Conservation (phyloP, 2,113 vertebrate genomes). For the Chrysemys picta region DNA sequence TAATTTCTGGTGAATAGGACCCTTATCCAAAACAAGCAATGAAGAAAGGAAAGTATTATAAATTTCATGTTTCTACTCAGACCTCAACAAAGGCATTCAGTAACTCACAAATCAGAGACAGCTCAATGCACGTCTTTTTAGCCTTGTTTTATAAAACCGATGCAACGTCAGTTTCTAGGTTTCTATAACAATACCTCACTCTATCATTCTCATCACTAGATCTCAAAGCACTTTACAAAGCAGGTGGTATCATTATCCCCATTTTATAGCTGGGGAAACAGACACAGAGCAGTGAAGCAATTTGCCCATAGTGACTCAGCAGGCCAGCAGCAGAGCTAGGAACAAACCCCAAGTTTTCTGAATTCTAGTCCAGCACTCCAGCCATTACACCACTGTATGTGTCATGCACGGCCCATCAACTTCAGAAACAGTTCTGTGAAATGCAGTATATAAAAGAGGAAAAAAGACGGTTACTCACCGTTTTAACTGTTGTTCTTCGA, state of each 20-base stretch:
- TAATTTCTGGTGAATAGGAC: background rate
- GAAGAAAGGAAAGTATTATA: background rate
- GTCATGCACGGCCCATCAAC: background rate
- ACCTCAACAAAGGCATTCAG: background rate
- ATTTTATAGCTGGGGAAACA: background rate
- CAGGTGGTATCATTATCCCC: background rate
- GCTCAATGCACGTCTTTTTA: background rate
- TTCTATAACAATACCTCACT: fast-evolving
- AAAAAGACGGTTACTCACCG: too few relatives aligned
- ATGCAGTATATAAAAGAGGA: background rate
- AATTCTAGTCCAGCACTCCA: background rate
- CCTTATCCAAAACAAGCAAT: background rate
- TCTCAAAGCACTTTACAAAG: background rate
- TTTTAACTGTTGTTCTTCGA: too few relatives aligned
- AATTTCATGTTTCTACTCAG: background rate
- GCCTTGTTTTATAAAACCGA: background rate
- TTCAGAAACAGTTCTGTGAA: background rate
- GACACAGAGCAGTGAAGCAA: background rate
- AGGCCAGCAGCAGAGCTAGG: background rate
- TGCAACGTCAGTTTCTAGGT: background rate
- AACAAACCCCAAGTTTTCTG: background rate
- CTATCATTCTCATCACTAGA: background rate
- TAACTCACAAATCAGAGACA: background rate
- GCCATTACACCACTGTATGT: background rate
- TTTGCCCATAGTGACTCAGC: background rate